Evolutionary conservation across 2,888 invertebrate species (phyloP), one percentile per base, ranked within the genome.

Genomic region (Tetragonisca angustula): DNA sequence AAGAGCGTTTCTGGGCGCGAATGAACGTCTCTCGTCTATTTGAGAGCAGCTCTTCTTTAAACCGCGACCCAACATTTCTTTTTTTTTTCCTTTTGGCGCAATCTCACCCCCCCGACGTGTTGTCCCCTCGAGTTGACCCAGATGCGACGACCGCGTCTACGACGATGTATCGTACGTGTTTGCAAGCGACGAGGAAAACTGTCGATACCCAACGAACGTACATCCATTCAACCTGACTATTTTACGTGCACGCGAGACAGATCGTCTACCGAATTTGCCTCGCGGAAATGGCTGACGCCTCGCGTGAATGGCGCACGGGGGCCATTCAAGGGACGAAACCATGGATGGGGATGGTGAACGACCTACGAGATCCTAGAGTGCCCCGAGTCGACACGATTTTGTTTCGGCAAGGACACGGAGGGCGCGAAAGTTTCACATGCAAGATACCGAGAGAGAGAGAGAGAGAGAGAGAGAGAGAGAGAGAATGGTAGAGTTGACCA

Each of bases 101-200:
- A 73, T 73, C 77, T 56, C 77, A 1, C 4, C 32, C 32, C 32
- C 32, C 4, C 32, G 0, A 27, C n/a, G 77, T 13, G 64, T 73
- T 59, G 61, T 50, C 32, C 36, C 32, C 27, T 27, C 27, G 27
- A 43, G 4, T 64, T 54, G 73, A 78, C 72, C 77, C 56, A 78
- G 32, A 65, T 78, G 65, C 52, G 50, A 19, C 24, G n/a, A 2
- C 27, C 27, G 27, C 27, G 27, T 27, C 27, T 27, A 9, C 15
- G 6, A n/a, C 13, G 65, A 61, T n/a, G 17, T 17, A 43, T 52
- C 54, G 52, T 21, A 11, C 17, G 50, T 17, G 52, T 49, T 21
- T 32, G 17, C 11, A 21, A 3, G 24, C 59, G 15, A 17, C 49
- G 4, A 6, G n/a, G 17, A 56, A 56, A 61, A 54, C 19, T 49